Evolutionary conservation across 2,113 vertebrate genomes (phyloP).

Genomic region (Podocnemis expansa): DNA sequence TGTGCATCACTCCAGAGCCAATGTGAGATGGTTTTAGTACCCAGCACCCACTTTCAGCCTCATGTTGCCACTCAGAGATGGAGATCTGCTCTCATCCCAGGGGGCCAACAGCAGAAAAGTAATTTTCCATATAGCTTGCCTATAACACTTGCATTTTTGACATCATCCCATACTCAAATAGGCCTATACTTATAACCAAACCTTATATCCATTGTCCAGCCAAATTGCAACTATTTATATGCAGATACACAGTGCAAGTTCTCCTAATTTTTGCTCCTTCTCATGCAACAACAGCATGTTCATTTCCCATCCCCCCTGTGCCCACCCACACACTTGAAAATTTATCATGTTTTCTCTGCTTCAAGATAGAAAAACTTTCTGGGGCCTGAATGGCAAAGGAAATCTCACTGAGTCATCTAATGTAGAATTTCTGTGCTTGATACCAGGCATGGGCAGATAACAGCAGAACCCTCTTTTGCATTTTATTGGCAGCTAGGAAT

Average conservation of each 20-base stretch:
- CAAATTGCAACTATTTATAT: background rate
- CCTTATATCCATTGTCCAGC: background rate
- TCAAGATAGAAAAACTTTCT: background rate
- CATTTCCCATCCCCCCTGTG: background rate
- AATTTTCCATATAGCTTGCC: no score
- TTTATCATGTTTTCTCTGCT: background rate
- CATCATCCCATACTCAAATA: no score
- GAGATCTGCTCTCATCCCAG: no score
- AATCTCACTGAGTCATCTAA: conserved; percentile 55
- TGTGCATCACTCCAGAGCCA: background rate
- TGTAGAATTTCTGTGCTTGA: conserved; percentile 51
- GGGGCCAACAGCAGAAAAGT: no score
- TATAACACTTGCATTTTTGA: no score
- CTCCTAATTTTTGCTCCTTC: background rate
- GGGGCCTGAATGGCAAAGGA: conserved; percentile 21
- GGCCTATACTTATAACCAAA: background rate
- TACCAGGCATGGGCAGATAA: conserved; percentile 51
- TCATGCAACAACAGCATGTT: background rate
- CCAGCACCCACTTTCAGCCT: no score
- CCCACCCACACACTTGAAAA: background rate
- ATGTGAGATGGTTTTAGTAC: background rate
- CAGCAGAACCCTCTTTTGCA: conserved; percentile 37
- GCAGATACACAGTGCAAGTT: background rate
- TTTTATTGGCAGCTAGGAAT: conserved; percentile 44
- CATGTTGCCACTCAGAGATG: no score